A percentile compares a stretch with the other conserved stretches of the same genome.
These are phyloP conservation scores for Panulirus ornatus DNA, from an alignment of 1,140 invertebrate genomes.

Conservation along the genomic window DNA sequence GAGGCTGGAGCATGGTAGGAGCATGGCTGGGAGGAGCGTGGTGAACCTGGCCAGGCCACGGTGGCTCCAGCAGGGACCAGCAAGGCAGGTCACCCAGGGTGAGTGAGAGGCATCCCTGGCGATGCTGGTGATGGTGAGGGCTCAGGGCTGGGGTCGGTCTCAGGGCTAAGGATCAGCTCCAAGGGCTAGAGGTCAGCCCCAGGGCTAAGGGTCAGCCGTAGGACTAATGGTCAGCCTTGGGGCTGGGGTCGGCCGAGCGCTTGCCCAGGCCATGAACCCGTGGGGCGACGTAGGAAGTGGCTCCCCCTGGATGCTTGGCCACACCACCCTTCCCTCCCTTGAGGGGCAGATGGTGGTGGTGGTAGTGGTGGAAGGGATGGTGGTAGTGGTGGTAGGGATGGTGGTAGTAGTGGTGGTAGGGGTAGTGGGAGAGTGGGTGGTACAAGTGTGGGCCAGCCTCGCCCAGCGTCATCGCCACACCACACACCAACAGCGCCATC, in stretches of 20 bases:
- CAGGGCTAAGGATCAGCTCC: too few species aligned
- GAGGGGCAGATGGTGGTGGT: neutral
- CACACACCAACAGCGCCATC: neutral
- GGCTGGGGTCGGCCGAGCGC: conserved; percentile 6
- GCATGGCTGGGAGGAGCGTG: too few species aligned
- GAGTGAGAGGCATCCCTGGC: too few species aligned
- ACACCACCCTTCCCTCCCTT: neutral
- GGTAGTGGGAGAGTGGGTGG: neutral
- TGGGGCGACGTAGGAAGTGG: conserved; percentile 56
- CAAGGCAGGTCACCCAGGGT: too few species aligned
- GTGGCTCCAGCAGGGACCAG: too few species aligned
- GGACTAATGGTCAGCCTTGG: neutral
- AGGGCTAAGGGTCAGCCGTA: too few species aligned
- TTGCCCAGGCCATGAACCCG: conserved; percentile 64
- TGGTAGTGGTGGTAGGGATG: neutral
- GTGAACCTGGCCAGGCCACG: too few species aligned
- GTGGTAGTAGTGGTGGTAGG: neutral
- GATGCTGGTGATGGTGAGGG: too few species aligned
- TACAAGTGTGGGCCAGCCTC: neutral
- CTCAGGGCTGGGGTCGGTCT: too few species aligned
- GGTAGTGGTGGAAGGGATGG: neutral
- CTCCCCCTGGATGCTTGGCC: conserved; percentile 55
- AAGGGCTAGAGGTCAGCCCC: too few species aligned
- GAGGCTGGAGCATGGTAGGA: too few species aligned
- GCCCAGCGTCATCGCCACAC: neutral